Conservation (phyloP, 2,797 vertebrate genomes). For the Rhynchotus rufescens region DNA sequence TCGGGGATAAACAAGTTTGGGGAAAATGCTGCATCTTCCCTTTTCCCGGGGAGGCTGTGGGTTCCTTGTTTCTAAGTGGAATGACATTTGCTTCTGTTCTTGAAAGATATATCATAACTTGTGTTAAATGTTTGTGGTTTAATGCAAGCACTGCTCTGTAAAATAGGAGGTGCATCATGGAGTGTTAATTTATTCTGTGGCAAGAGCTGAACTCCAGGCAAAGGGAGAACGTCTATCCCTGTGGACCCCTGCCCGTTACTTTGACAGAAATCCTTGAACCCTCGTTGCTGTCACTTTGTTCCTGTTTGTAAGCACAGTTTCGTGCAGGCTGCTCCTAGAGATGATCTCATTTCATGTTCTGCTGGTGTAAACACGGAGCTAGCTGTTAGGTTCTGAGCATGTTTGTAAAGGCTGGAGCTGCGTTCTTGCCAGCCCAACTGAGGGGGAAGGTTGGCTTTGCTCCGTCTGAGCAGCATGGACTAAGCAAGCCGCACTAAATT, state of each 20-base stretch:
- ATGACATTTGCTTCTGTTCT: neutral
- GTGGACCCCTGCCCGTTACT: neutral
- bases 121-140: neutral
- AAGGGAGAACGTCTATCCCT: neutral
- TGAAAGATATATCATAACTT: neutral
- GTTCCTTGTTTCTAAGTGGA: neutral
- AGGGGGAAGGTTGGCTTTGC: constrained; percentile 34
- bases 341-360: neutral
- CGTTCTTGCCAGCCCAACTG: neutral
- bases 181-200: neutral
- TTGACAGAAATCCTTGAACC: neutral
- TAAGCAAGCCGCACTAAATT: constrained; percentile 53
- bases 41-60: neutral
- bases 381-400: neutral
- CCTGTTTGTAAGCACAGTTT: neutral
- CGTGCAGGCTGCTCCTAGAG: neutral
- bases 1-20: neutral
- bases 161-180: neutral
- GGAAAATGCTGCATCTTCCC: neutral
- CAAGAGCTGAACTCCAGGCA: neutral
- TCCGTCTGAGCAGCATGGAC: constrained; percentile 52
- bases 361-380: neutral
- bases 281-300: neutral
- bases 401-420: neutral
- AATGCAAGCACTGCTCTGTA: neutral